These are phyloP conservation scores for Nebria brevicollis DNA, from an alignment of 2,888 invertebrate species.

Conservation along the genomic window DNA sequence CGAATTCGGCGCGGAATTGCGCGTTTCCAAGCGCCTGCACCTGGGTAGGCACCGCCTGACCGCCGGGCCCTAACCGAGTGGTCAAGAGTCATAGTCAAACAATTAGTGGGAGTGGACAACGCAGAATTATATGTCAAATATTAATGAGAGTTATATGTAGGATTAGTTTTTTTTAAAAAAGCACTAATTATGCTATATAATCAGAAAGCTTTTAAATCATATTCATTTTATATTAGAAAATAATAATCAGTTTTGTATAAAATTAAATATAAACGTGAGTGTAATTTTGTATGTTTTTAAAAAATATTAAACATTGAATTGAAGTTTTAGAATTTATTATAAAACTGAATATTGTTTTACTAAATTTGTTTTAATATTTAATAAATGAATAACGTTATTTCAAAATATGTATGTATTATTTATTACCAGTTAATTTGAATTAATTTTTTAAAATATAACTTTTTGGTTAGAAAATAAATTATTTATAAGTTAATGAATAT, in stretches of 20 bases:
- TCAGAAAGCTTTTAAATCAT: constrained; percentile 16
- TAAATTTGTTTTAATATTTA: too few species aligned
- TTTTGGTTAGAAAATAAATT: background rate
- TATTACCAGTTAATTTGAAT: background rate
- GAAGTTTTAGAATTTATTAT: too few species aligned
- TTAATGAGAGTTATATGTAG: constrained; percentile 12
- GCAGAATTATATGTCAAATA: background rate
- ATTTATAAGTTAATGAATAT: background rate
- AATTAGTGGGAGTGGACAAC: constrained; percentile 38
- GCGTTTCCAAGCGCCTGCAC: constrained; percentile 85
- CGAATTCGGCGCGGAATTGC: constrained; percentile 90
- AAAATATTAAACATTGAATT: too few species aligned
- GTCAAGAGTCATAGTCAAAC: constrained; percentile 40
- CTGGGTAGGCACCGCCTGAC: constrained; percentile 89
- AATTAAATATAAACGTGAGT: too few species aligned
- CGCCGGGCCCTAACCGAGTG: constrained; percentile 80
- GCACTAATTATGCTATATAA: constrained; percentile 2
- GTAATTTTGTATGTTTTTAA: too few species aligned
- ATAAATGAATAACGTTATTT: too few species aligned
- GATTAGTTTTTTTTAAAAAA: constrained; percentile 11
- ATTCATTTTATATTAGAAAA: background rate
- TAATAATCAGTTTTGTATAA: background rate
- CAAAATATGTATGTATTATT: too few species aligned
- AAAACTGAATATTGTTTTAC: too few species aligned
- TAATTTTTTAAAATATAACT: background rate